A percentile compares a stretch with the other conserved stretches of the same genome.
These are phyloP conservation scores for Rhogogaster chlorosoma DNA, from an alignment of 2,888 invertebrate species.

Conservation along the genomic window DNA sequence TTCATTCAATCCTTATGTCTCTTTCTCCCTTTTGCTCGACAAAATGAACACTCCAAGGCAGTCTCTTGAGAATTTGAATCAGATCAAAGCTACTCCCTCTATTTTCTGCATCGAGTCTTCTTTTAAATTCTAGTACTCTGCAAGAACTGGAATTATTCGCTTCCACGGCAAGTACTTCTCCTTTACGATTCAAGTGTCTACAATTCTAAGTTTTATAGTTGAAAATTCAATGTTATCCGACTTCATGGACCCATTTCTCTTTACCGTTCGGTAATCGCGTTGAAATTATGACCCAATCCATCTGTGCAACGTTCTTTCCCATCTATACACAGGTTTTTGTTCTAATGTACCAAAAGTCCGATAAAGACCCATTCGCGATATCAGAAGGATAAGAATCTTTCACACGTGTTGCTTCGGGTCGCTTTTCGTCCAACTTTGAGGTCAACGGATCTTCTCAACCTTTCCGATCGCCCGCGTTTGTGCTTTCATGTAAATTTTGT, in stretches of 20 bases:
- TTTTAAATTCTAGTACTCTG: slow-evolving; percentile 12
- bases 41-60: slow-evolving; percentile 8
- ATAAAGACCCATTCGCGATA: background rate
- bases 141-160: slow-evolving; percentile 9
- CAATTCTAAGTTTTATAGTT: background rate
- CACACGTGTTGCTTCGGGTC: slow-evolving; percentile 12
- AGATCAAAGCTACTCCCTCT: slow-evolving; percentile 29
- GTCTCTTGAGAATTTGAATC: slow-evolving; percentile 32
- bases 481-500: background rate
- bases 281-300: background rate
- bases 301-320: background rate
- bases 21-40: slow-evolving; percentile 7
- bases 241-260: background rate
- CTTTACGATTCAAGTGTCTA: background rate
- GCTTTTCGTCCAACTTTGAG: background rate
- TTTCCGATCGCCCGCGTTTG: background rate
- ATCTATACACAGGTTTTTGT: background rate
- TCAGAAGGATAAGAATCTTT: background rate
- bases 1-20: slow-evolving; percentile 13
- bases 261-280: background rate
- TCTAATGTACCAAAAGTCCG: background rate
- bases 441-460: background rate
- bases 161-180: background rate
- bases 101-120: slow-evolving; percentile 20
- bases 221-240: background rate